phyloP scores from a whole-genome alignment of 2,797 vertebrate species.

The Galagoides demidoff region DNA sequence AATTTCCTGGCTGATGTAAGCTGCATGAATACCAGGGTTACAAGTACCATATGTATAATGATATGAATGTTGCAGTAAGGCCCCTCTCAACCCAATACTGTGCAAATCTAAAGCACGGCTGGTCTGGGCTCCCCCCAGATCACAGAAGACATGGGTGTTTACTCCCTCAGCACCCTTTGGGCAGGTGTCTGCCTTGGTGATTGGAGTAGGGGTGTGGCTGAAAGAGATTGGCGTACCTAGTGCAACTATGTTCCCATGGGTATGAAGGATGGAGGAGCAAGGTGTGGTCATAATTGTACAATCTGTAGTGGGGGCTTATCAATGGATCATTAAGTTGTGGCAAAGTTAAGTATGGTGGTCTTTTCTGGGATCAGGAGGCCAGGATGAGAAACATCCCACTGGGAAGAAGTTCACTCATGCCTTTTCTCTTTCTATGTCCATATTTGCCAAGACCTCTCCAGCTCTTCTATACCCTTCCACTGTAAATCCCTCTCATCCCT shows the following conservation, averaged over 20 bases:
- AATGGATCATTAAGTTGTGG: background rate
- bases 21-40: background rate
- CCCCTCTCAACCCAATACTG: background rate
- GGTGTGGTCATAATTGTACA: background rate
- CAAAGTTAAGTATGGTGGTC: background rate
- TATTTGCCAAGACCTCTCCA: background rate
- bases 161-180: background rate
- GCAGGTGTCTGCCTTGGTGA: background rate
- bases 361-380: background rate
- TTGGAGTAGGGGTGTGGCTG: background rate
- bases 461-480: accelerated
- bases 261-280: background rate
- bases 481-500: background rate
- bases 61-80: background rate
- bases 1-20: background rate
- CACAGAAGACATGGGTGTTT: background rate
- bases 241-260: background rate
- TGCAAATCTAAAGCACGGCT: background rate
- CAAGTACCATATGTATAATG: background rate
- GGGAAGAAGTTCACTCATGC: background rate
- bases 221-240: background rate
- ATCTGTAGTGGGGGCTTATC: background rate
- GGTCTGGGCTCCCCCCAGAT: background rate
- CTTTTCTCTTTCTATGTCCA: background rate
- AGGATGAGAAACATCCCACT: background rate